Percentiles rank a stretch among this genome's conserved stretches.
phyloP scores from a whole-genome alignment of 2,113 vertebrate species.

The Trichomycterus rosablanca region DNA sequence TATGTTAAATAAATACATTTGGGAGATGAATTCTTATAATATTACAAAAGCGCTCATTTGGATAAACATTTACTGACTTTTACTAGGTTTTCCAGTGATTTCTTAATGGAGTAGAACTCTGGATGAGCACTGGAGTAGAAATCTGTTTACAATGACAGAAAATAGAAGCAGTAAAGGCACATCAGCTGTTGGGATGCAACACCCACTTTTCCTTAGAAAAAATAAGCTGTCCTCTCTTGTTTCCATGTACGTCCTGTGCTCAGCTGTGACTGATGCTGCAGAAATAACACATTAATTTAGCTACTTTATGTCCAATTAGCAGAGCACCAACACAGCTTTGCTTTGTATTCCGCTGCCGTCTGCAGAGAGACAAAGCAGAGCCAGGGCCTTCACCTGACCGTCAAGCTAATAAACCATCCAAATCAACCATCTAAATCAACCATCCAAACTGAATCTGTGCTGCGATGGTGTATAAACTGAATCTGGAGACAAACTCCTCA shows the following conservation, averaged over 20 bases:
- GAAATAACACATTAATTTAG: conserved; percentile 61
- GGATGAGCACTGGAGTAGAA: no score
- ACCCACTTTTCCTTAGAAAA: conserved; percentile 10
- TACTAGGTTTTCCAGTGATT: no score
- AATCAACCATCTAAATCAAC: conserved; percentile 28
- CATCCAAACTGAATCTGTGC: conserved; percentile 20
- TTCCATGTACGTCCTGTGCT: conserved; percentile 40
- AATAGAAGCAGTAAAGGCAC: background rate
- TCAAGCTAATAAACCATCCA: conserved; percentile 39
- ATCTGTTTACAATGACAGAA: no score
- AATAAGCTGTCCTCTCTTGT: background rate
- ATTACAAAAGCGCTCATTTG: no score
- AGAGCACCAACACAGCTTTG: conserved; percentile 37
- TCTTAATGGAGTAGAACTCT: no score
- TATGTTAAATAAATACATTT: no score
- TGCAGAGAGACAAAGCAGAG: conserved; percentile 32
- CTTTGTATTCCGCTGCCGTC: conserved; percentile 49
- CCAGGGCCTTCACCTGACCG: conserved; percentile 48
- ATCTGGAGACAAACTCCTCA: conserved; percentile 6
- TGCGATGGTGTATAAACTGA: background rate
- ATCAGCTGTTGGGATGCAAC: background rate
- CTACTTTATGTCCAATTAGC: conserved; percentile 40
- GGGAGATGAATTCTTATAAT: no score
- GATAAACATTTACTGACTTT: no score
- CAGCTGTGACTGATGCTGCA: conserved; percentile 56